Base-by-base conservation (phyloP, 2,113 vertebrate genomes). In the Apaloderma vittatum region DNA sequence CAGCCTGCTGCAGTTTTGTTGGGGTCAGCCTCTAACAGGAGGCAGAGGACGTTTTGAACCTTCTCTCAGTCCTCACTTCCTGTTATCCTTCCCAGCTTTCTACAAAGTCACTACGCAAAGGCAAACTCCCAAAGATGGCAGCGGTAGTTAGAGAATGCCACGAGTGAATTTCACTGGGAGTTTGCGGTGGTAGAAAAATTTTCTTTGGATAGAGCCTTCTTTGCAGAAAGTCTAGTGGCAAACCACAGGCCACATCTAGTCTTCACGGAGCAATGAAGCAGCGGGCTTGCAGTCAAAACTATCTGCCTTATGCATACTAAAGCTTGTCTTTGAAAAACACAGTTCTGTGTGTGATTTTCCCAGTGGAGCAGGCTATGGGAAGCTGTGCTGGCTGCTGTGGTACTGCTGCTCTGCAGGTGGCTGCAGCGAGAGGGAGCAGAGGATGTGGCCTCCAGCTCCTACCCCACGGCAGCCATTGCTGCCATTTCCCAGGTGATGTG, bases 181-280 rank as follows among this genome's bases (percentile, higher is more conserved):
- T 51, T 94, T 89, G 86, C 0, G 11, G 79, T 59, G 32, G 32
- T 37, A 81, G 37, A 77, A 94, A 55, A n/a, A 52, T 95, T 86
- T 86, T 89, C 32, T 78, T 89, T 95, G 86, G 55, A 87, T 61
- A 89, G 40, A 68, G 15, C 43, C 18, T 63, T 52, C 82, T 87
- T 77, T 86, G 57, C 63, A 65, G 88, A 74, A 95, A 83, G 71
- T 72, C 76, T 74, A 63, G 89, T 45, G 80, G 86, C 55, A 74
- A 95, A 91, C 96, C 95, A 81, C 88, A 86, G 83, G 93, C 88
- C 93, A 84, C 91, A 93, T 94, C 57, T 84, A 43, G 37, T 80
- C 89, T 91, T 92, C 65, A 88, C 80, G 55, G 88, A 72, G 76
- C 72, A 71, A 75, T 61, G 72, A 93, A 94, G 46, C n/a, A 58